Percentiles rank a stretch among this genome's conserved stretches.
Evolutionary conservation across 2,888 invertebrate genomes (phyloP).

Genomic region (Xylocampa areola): DNA sequence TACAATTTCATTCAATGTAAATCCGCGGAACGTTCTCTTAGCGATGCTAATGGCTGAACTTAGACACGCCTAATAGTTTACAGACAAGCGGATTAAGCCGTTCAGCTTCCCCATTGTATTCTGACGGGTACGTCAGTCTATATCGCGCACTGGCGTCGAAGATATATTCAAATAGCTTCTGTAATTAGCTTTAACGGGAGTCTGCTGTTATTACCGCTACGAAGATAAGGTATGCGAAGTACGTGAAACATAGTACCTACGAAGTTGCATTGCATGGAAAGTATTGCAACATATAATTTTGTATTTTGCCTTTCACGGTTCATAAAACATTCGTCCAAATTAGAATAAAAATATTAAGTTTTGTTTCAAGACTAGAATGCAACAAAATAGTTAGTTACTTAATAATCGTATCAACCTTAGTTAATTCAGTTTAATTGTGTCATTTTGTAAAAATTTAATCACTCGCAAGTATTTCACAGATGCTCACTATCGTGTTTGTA

Average conservation of each 20-base stretch:
- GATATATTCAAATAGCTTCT: slow-evolving; percentile 68
- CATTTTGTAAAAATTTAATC: slow-evolving; percentile 1
- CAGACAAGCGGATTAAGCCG: slow-evolving; percentile 78
- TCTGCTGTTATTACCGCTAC: slow-evolving; percentile 56
- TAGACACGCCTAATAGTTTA: slow-evolving; percentile 82
- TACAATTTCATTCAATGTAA: slow-evolving; percentile 88
- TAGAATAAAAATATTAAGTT: slow-evolving; percentile 1
- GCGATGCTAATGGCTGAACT: slow-evolving; percentile 79
- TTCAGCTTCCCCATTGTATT: slow-evolving; percentile 74
- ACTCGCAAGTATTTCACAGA: slow-evolving; percentile 9
- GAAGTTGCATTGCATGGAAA: slow-evolving; percentile 38
- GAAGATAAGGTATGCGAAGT: slow-evolving; percentile 47
- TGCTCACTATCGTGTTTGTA: not conserved
- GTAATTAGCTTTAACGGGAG: slow-evolving; percentile 66
- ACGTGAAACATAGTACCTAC: slow-evolving; percentile 43
- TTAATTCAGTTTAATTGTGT: slow-evolving; percentile 2
- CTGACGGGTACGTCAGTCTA: slow-evolving; percentile 73
- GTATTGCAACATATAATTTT: slow-evolving; percentile 47
- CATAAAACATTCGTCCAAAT: slow-evolving; percentile 25
- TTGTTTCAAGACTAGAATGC: slow-evolving; percentile 1
- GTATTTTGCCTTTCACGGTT: slow-evolving; percentile 41
- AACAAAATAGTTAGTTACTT: slow-evolving; percentile 2
- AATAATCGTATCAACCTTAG: slow-evolving; percentile 5
- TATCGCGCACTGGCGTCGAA: slow-evolving; percentile 62
- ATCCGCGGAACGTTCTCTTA: slow-evolving; percentile 73